Conservation (phyloP, 2,888 invertebrate species). For the Spilarctia lutea region DNA sequence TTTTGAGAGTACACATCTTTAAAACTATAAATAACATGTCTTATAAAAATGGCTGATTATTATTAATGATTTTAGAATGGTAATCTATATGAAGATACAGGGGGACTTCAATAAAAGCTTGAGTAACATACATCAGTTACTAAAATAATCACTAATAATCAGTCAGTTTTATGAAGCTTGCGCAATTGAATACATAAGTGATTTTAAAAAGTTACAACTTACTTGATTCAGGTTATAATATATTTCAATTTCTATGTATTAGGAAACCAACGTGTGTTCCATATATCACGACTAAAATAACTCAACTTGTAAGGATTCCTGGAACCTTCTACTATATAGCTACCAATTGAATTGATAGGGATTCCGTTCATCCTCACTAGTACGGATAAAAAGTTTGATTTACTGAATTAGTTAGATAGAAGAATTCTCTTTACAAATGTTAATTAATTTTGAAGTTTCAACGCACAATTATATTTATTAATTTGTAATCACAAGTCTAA, state of each 20-base stretch:
- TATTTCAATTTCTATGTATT: slow-evolving; percentile 1
- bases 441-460: no score
- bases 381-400: no score
- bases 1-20: slow-evolving; percentile 32
- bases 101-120: neutral
- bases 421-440: no score
- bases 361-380: no score
- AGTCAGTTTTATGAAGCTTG: slow-evolving; percentile 27
- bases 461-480: no score
- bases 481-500: no score
- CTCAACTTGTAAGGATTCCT: no score
- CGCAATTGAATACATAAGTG: slow-evolving; percentile 7
- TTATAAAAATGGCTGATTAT: neutral
- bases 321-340: no score
- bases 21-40: slow-evolving; percentile 5
- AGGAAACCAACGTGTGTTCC: neutral
- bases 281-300: no score
- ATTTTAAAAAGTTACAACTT: slow-evolving; percentile 13
- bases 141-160: slow-evolving; percentile 13
- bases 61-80: slow-evolving; percentile 13
- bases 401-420: no score
- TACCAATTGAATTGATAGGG: no score
- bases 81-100: neutral
- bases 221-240: slow-evolving; percentile 9
- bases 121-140: neutral